Percentiles rank a stretch among this genome's conserved stretches.
Evolutionary conservation across 2,797 vertebrate species (phyloP).

Genomic region (Eulemur albifrons): DNA sequence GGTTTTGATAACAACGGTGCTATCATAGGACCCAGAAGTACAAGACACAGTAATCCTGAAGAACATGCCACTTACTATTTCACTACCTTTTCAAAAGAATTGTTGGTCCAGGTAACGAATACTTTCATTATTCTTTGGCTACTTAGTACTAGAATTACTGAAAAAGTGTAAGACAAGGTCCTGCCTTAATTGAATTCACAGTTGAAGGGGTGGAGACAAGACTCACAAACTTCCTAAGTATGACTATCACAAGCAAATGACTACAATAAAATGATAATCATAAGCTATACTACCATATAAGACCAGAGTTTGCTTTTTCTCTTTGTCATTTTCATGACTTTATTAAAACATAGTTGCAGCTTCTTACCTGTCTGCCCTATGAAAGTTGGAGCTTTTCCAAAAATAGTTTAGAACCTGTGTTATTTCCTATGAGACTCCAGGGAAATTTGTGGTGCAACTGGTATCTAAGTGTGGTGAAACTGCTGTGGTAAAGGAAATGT

Average conservation of each 20-base stretch:
- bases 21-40: slow-evolving; percentile 94
- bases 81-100: slow-evolving; percentile 96
- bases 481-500: background rate
- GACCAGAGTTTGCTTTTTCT: background rate
- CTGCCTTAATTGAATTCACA: slow-evolving; percentile 36
- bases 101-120: slow-evolving; percentile 93
- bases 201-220: background rate
- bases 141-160: background rate
- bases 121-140: slow-evolving; percentile 34
- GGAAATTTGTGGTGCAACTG: background rate
- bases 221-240: background rate
- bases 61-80: slow-evolving; percentile 98
- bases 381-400: slow-evolving; percentile 9
- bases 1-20: slow-evolving; percentile 97
- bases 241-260: background rate
- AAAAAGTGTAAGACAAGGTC: background rate
- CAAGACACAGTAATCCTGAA: slow-evolving; percentile 95
- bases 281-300: background rate
- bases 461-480: background rate
- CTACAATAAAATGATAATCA: background rate
- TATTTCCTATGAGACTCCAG: slow-evolving; percentile 12
- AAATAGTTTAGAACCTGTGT: background rate
- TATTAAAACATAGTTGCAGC: background rate
- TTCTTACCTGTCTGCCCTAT: slow-evolving; percentile 6
- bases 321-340: background rate